Evolutionary conservation across 1,140 invertebrate species (phyloP).

Genomic region (Mercenaria mercenaria): DNA sequence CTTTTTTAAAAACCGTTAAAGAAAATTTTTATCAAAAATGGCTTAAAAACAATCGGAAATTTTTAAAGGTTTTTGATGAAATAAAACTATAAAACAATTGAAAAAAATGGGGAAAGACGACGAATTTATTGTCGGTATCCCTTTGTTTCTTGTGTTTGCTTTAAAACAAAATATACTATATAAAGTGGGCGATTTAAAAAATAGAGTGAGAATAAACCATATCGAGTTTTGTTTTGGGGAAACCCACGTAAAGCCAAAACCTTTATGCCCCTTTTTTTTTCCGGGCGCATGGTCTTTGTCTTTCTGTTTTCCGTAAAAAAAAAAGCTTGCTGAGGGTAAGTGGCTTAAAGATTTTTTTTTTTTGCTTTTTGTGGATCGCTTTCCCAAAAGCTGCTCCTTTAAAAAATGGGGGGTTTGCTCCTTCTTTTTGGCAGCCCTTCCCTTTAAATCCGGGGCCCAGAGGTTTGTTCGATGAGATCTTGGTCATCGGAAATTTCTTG

Average conservation of each 20-base stretch:
- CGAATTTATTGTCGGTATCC: conserved; percentile 7
- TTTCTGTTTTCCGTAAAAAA: not conserved
- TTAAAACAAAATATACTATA: conserved; percentile 35
- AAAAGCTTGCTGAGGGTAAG: not conserved
- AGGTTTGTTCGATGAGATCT: not conserved
- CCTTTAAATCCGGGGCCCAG: too few species aligned
- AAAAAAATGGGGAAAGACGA: conserved; percentile 24
- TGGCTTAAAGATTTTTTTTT: conserved; percentile 34
- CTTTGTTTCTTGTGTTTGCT: not conserved
- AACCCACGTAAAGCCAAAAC: conserved; percentile 25
- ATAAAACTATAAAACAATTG: conserved; percentile 50
- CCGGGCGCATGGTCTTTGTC: not conserved
- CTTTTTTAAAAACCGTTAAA: not conserved
- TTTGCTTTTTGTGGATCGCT: not conserved
- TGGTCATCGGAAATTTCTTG: not conserved
- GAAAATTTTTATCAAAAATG: conserved; percentile 41
- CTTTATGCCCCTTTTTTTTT: conserved; percentile 27
- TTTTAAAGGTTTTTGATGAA: conserved; percentile 64
- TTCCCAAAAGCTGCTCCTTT: not conserved
- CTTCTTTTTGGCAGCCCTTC: not conserved
- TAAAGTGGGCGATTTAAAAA: conserved; percentile 57
- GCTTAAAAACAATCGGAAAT: conserved; percentile 61
- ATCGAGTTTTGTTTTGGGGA: conserved; percentile 59
- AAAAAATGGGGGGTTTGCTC: not conserved
- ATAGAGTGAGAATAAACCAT: conserved; percentile 57